Base-by-base conservation (phyloP, 1,140 invertebrate species). In the Drosophila sp. region DNA sequence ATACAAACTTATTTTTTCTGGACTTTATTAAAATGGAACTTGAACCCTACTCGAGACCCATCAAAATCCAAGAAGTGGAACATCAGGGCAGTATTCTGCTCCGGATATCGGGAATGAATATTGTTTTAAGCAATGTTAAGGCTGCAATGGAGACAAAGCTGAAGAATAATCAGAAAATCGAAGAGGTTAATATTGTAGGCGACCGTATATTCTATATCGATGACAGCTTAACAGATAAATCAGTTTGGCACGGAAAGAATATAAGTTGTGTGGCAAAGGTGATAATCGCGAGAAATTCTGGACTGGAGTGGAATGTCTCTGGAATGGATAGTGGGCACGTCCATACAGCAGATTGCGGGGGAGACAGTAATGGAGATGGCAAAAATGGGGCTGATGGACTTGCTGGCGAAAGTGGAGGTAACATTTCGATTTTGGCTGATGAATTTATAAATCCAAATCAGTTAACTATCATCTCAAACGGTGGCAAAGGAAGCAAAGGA, bases 341-440 rank as follows among this genome's bases (percentile, higher is more conserved):
- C 1, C 23, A 58, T 23, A 8, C 7, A 58, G 1, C 7, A 10
- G 8, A 58, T 35, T 7, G 6, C 11, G 56, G 56, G 8, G 8
- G 1, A 4, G 32, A 58, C 32, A 10, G 3, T 6, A 35, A 17
- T 8, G 56, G 56, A 58, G 30, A 25, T 35, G 56, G 56, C 17
- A 58, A 58, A 58, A 23, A 58, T 35, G 56, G 56, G n/a, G 7
- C n/a, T 35, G 56, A 58, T 58, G 56, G 56, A 1, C 35, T 58
- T 58, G 56, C 56, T 2, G 56, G 56, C 23, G 56, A 58, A 35
- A 58, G 56, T 33, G 56, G 56, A 0, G 56, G 56, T 35, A 58
- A 58, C 33, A 58, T 58, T 23, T 35, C 56, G 23, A 58, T 58
- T 58, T 58, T 10, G 30, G 56, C 32, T 25, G 56, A 58, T 3